Percentiles rank a stretch among this genome's conserved stretches.
Evolutionary conservation across 2,797 vertebrate species (phyloP).

Genomic region (Oreochromis mossambicus): DNA sequence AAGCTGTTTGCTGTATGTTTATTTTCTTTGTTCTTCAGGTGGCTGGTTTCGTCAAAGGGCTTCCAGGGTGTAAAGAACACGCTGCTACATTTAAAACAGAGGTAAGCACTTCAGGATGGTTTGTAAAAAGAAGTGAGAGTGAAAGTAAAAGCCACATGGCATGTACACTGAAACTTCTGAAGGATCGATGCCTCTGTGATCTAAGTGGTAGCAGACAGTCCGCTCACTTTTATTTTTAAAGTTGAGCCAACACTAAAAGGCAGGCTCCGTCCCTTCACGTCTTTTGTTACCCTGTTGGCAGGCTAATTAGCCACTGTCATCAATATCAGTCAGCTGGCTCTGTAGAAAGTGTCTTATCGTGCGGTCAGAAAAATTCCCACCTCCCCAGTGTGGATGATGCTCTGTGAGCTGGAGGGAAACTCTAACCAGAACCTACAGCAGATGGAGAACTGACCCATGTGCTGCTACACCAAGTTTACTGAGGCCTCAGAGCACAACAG

Average conservation of each 20-base stretch:
- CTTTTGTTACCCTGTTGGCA: not conserved
- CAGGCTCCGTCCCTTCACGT: not conserved
- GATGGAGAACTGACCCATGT: not conserved
- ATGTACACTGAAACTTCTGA: not conserved
- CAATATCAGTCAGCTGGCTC: not conserved
- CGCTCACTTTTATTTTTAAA: not conserved
- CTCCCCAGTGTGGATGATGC: not conserved
- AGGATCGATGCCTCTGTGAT: not conserved
- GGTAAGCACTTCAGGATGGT: constrained; percentile 47
- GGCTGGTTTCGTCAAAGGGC: constrained; percentile 76
- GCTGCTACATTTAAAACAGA: constrained; percentile 81
- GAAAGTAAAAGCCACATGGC: not conserved
- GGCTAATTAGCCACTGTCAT: not conserved
- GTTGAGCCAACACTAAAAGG: not conserved
- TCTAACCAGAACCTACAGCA: not conserved
- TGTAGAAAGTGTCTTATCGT: not conserved
- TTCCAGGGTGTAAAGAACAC: constrained; percentile 82
- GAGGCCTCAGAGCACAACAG: not conserved
- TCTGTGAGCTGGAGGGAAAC: not conserved
- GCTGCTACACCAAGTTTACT: not conserved
- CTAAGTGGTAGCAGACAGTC: not conserved
- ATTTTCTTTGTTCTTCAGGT: constrained; percentile 60
- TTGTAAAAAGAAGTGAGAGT: not conserved
- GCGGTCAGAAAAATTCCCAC: not conserved
- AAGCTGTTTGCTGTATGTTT: not conserved